Percentiles rank a stretch among this genome's conserved stretches.
Conservation (phyloP, 2,113 vertebrate genomes). For the Ictalurus punctatus region DNA sequence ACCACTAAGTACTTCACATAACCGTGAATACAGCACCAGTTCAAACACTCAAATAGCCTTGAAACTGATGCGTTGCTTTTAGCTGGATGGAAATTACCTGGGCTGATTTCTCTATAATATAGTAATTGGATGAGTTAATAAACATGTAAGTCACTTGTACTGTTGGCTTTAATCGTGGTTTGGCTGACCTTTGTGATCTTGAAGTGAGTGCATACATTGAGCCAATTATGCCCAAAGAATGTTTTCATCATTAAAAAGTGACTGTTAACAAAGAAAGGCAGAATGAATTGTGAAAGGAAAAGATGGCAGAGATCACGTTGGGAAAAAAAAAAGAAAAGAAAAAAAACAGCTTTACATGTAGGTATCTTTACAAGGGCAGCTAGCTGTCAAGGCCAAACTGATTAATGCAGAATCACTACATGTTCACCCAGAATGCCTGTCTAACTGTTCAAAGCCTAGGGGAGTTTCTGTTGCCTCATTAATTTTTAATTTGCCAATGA, state of each 20-base stretch:
- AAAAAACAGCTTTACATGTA: constrained; percentile 53
- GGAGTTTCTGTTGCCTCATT: constrained; percentile 70
- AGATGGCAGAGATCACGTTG: constrained; percentile 32
- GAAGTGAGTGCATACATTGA: not conserved
- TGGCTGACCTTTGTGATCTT: not conserved
- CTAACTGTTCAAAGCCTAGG: constrained; percentile 56
- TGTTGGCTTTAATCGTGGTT: constrained; percentile 10
- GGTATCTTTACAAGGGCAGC: constrained; percentile 18
- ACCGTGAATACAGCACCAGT: not conserved
- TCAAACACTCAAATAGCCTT: constrained; percentile 8
- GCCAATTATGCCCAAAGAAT: not conserved
- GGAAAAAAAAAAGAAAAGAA: not conserved
- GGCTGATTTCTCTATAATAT: constrained; percentile 15
- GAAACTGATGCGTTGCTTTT: constrained; percentile 4
- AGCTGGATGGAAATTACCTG: constrained; percentile 4
- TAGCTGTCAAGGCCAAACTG: constrained; percentile 44
- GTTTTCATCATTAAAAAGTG: not conserved
- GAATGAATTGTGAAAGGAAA: constrained; percentile 47
- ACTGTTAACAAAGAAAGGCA: constrained; percentile 16
- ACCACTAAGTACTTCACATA: not conserved
- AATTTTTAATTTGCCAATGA: constrained; percentile 79
- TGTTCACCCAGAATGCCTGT: constrained; percentile 52
- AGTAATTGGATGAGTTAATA: constrained; percentile 36
- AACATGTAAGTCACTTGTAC: constrained; percentile 11
- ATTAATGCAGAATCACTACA: constrained; percentile 58